A percentile compares a stretch with the other conserved stretches of the same genome.
Evolutionary conservation across 1,140 invertebrate species (phyloP).

Genomic region (Eriocheir sinensis): DNA sequence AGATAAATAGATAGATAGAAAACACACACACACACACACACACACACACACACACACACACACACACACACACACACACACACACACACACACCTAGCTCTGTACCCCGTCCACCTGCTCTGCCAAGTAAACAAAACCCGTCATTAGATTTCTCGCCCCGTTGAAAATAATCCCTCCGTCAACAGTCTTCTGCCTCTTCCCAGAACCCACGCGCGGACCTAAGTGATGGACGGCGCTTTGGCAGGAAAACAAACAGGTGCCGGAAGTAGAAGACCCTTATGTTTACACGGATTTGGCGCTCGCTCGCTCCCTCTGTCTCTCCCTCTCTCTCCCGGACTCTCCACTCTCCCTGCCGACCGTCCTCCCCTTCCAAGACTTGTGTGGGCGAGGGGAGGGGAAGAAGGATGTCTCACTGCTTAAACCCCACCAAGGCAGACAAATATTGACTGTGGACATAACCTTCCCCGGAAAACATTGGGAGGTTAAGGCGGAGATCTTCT

Average conservation of each 20-base stretch:
- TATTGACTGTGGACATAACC: conserved; percentile 24
- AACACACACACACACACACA: neutral
- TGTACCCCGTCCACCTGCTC: neutral
- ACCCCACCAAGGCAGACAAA: neutral
- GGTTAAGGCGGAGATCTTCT: neutral
- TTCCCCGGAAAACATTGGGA: neutral
- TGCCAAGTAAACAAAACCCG: neutral
- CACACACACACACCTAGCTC: conserved; percentile 1
- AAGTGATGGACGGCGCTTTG: conserved; percentile 6
- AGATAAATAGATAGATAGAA: too few relatives aligned
- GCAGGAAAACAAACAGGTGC: conserved; percentile 14
- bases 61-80: conserved; percentile 20
- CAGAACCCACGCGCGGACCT: neutral
- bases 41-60: neutral
- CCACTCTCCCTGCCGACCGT: too few relatives aligned
- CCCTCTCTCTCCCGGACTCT: too few relatives aligned
- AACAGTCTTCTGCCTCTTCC: neutral
- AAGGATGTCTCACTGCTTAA: too few relatives aligned
- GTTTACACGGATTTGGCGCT: neutral
- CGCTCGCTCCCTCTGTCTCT: too few relatives aligned
- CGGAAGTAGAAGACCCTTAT: conserved; percentile 11
- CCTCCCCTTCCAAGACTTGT: neutral
- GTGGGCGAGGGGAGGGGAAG: neutral
- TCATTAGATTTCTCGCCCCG: neutral
- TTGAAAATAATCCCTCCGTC: neutral